Conservation (phyloP, 2,113 vertebrate species). For the Engystomops pustulosus region DNA sequence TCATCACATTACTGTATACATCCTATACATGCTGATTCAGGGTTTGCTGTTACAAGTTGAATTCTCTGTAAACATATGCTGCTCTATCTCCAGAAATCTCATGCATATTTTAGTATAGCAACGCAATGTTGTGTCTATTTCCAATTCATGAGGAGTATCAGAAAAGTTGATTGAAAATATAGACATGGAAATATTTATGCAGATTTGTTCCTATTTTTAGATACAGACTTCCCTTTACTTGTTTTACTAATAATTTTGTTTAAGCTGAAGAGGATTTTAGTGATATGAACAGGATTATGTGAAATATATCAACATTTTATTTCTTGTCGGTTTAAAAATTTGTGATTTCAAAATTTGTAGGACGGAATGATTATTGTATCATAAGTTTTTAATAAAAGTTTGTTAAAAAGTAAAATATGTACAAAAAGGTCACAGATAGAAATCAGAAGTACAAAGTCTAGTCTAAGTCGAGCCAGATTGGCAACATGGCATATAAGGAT, state of each 20-base stretch:
- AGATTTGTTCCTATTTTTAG: constrained; percentile 6
- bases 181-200: constrained; percentile 22
- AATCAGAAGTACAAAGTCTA: too few relatives aligned
- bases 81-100: constrained; percentile 23
- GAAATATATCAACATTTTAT: too few relatives aligned
- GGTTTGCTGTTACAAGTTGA: neutral
- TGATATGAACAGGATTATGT: neutral
- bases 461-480: too few relatives aligned
- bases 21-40: neutral
- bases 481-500: too few relatives aligned
- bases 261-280: neutral
- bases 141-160: constrained; percentile 25
- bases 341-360: too few relatives aligned
- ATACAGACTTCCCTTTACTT: neutral
- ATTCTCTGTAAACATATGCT: constrained; percentile 33
- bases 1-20: neutral
- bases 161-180: constrained; percentile 33
- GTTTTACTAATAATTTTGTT: neutral
- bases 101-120: constrained; percentile 19
- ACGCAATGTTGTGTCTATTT: neutral
- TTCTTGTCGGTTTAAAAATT: too few relatives aligned
- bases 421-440: too few relatives aligned
- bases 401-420: too few relatives aligned
- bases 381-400: too few relatives aligned
- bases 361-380: too few relatives aligned